These are phyloP conservation scores for Cheilosia impressa DNA, from an alignment of 2,888 invertebrate species.

Conservation along the genomic window DNA sequence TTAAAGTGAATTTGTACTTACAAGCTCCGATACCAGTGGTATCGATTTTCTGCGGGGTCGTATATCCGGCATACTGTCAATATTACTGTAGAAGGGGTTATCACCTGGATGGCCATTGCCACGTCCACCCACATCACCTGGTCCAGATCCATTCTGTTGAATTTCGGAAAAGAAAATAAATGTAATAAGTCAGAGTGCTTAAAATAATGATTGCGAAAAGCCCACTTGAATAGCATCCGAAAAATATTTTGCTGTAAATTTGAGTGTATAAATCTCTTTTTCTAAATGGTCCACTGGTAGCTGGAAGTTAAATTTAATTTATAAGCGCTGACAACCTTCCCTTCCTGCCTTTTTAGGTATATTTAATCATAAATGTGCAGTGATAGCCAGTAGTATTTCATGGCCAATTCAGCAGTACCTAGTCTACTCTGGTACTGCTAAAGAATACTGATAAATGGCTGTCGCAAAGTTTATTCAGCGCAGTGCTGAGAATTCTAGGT, in stretches of 20 bases:
- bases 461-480: too few relatives aligned
- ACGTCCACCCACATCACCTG: slow-evolving; percentile 91
- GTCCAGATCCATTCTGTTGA: slow-evolving; percentile 92
- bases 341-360: too few relatives aligned
- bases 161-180: background rate
- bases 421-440: too few relatives aligned
- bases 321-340: too few relatives aligned
- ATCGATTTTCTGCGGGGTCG: slow-evolving; percentile 98
- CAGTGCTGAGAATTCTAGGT: too few relatives aligned
- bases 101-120: slow-evolving; percentile 96
- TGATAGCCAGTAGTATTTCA: too few relatives aligned
- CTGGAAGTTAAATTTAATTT: too few relatives aligned
- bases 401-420: too few relatives aligned
- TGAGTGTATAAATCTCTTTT: background rate
- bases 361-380: too few relatives aligned
- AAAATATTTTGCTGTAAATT: background rate
- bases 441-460: too few relatives aligned
- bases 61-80: slow-evolving; percentile 99
- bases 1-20: slow-evolving; percentile 86
- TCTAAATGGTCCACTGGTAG: too few relatives aligned
- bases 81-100: slow-evolving; percentile 99
- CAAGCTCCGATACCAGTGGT: slow-evolving; percentile 99
- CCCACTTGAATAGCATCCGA: slow-evolving; percentile 10
- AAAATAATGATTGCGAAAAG: too few relatives aligned
- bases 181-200: background rate